phyloP scores from a whole-genome alignment of 2,888 invertebrate genomes.

The Dastarcus helophoroides region DNA sequence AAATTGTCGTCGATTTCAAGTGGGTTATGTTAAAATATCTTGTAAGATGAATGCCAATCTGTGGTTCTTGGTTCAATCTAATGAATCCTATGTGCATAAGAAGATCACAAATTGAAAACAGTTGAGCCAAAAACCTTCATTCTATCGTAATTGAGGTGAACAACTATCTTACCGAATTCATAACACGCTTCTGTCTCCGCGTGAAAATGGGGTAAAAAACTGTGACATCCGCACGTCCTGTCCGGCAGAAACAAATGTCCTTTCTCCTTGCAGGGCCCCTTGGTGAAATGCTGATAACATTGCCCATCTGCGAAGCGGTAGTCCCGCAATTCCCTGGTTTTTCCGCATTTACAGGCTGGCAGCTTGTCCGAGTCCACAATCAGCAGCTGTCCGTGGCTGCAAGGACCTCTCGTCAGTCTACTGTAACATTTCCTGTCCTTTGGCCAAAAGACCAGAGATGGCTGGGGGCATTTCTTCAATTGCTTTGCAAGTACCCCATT shows the following conservation, averaged over 20 bases:
- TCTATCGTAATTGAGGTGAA: neutral
- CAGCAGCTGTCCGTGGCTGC: conserved; percentile 60
- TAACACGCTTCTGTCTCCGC: conserved; percentile 56
- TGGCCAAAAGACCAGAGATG: conserved; percentile 65
- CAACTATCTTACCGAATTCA: conserved; percentile 53
- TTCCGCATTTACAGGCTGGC: conserved; percentile 48
- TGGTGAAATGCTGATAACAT: conserved; percentile 70
- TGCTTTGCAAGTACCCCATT: too few relatives aligned
- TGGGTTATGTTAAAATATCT: too few relatives aligned
- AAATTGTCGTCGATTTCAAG: too few relatives aligned
- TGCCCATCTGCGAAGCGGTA: conserved; percentile 40
- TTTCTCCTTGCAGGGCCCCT: conserved; percentile 64
- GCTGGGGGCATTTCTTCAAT: conserved; percentile 51
- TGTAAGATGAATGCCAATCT: too few relatives aligned
- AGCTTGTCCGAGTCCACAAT: conserved; percentile 47
- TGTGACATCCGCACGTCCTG: conserved; percentile 59
- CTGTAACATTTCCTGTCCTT: conserved; percentile 64
- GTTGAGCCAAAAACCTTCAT: too few relatives aligned
- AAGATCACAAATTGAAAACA: too few relatives aligned
- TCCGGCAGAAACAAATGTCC: conserved; percentile 71
- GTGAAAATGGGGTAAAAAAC: conserved; percentile 63
- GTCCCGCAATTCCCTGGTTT: conserved; percentile 36
- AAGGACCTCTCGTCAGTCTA: conserved; percentile 60
- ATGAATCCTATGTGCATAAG: too few relatives aligned
- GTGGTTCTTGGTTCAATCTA: too few relatives aligned